These are phyloP conservation scores for Rhinolophus ferrumequinum DNA, from an alignment of 2,113 vertebrate species.

Conservation along the genomic window DNA sequence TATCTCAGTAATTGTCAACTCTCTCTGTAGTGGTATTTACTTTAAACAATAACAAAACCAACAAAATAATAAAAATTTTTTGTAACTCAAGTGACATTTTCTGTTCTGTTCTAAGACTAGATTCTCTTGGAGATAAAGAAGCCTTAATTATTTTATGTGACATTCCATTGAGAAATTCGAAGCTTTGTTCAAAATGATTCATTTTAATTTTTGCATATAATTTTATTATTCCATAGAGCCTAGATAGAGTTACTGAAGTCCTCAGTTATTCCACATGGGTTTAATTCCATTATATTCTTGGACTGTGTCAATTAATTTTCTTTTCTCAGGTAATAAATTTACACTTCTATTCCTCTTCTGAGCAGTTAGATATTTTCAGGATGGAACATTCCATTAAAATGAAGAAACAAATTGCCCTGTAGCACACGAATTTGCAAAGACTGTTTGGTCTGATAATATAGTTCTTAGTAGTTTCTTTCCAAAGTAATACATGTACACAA, in stretches of 20 bases:
- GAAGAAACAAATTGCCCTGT: constrained; percentile 11
- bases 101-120: not conserved
- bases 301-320: constrained; percentile 66
- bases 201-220: not conserved
- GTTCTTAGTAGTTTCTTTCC: constrained; percentile 46
- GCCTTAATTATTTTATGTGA: not conserved
- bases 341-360: constrained; percentile 41
- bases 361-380: constrained; percentile 42
- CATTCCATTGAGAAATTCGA: constrained; percentile 5
- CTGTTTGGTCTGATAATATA: constrained; percentile 44
- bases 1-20: not conserved
- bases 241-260: constrained; percentile 16
- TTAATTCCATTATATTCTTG: constrained; percentile 63
- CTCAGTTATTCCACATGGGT: constrained; percentile 20
- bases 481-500: constrained; percentile 47
- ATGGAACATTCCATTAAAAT: constrained; percentile 17
- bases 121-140: not conserved
- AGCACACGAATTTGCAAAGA: constrained; percentile 41
- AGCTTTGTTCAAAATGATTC: not conserved
- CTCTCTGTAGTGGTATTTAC: not conserved
- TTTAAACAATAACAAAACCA: not conserved
- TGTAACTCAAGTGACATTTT: not conserved
- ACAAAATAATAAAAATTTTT: not conserved
- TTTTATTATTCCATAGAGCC: constrained; percentile 53
- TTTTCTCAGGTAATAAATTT: constrained; percentile 46